phyloP scores from a whole-genome alignment of 2,888 invertebrate species.

The Mellilla xanthometata region DNA sequence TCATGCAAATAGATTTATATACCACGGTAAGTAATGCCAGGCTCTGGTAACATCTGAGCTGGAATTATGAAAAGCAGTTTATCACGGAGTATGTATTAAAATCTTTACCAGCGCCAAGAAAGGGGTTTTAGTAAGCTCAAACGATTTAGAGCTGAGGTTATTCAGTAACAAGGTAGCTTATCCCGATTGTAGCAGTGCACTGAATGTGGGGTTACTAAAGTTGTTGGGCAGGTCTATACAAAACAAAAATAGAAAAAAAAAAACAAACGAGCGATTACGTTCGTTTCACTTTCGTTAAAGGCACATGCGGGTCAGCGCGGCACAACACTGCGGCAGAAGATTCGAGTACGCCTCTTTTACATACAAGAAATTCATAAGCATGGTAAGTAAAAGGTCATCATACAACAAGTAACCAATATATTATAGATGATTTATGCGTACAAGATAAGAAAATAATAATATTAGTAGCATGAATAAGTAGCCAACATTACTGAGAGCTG shows the following conservation, averaged over 20 bases:
- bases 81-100: constrained; percentile 16
- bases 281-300: constrained; percentile 70
- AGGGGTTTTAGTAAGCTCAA: no score
- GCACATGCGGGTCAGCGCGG: constrained; percentile 57
- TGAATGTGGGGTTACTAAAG: constrained; percentile 25
- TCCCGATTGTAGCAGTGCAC: neutral
- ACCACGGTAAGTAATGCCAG: constrained; percentile 42
- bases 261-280: constrained; percentile 52
- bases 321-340: constrained; percentile 41
- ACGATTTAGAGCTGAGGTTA: constrained; percentile 1
- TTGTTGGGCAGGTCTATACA: constrained; percentile 29
- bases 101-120: constrained; percentile 1
- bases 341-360: no score
- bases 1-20: constrained; percentile 51
- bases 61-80: constrained; percentile 26
- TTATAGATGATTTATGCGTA: no score
- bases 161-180: constrained; percentile 5
- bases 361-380: no score
- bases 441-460: no score
- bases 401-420: no score
- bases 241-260: constrained; percentile 56
- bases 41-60: constrained; percentile 28
- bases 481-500: no score
- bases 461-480: no score
- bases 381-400: no score